Conservation (phyloP, 2,888 invertebrate genomes). For the Noctuana brunneofusca region DNA sequence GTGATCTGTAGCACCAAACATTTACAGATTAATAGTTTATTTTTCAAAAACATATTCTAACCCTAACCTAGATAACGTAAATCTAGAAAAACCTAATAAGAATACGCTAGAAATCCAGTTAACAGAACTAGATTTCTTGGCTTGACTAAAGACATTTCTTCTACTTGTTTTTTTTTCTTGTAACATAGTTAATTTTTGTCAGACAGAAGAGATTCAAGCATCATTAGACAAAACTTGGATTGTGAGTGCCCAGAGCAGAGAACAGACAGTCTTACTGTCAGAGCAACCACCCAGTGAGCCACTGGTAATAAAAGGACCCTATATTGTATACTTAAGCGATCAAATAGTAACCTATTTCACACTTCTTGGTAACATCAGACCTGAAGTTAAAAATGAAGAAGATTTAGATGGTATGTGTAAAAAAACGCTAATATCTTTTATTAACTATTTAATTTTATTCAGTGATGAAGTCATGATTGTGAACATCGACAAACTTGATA, state of each 20-base stretch:
- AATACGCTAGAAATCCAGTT: too few species aligned
- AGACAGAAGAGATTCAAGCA: conserved; percentile 88
- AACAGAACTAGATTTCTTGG: too few species aligned
- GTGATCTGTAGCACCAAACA: too few species aligned
- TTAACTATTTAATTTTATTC: background rate
- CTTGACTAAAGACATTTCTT: background rate
- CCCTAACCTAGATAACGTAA: too few species aligned
- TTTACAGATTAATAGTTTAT: too few species aligned
- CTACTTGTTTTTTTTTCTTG: background rate
- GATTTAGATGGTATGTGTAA: conserved; percentile 85
- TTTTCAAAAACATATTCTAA: too few species aligned
- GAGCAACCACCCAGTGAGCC: conserved; percentile 83
- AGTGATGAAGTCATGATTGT: too few species aligned
- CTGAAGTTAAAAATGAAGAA: conserved; percentile 65
- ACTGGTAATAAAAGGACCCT: conserved; percentile 93
- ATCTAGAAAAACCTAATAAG: too few species aligned
- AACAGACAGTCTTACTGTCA: conserved; percentile 87
- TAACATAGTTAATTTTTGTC: conserved; percentile 49
- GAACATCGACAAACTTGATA: too few species aligned
- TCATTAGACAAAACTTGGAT: conserved; percentile 95
- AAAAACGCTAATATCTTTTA: background rate
- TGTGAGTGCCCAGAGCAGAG: conserved; percentile 91
- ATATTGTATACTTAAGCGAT: conserved; percentile 89
- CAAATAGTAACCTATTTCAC: conserved; percentile 92
- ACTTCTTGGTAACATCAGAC: conserved; percentile 85